Conservation (phyloP, 2,113 vertebrate species). For the Protobothrops flavoviridis region DNA sequence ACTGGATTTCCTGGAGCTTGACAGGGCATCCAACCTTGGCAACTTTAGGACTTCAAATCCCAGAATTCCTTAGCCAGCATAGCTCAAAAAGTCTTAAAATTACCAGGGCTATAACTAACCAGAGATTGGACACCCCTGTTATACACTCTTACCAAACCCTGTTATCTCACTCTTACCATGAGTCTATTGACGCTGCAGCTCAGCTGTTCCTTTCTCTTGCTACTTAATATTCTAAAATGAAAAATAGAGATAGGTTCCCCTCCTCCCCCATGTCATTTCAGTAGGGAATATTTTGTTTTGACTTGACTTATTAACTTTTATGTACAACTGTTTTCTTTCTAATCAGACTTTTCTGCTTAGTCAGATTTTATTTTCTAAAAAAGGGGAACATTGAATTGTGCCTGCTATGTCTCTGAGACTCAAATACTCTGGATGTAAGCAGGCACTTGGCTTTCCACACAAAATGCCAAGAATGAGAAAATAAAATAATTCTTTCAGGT, state of each 20-base stretch:
- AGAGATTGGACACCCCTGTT: neutral
- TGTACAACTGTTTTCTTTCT: neutral
- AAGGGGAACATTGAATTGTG: neutral
- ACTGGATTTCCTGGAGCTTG: neutral
- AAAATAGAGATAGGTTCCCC: neutral
- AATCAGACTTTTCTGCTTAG: neutral
- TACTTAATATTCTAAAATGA: neutral
- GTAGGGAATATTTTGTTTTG: neutral
- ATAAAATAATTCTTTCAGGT: neutral
- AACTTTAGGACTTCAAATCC: neutral
- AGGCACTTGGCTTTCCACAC: rapidly evolving
- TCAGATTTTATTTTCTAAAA: slow-evolving; percentile 4
- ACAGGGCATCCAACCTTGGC: neutral
- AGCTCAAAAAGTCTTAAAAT: neutral
- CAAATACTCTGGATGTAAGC: neutral
- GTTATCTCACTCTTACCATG: neutral
- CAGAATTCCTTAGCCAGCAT: neutral
- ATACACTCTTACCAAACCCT: neutral
- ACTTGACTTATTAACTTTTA: neutral
- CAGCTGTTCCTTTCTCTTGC: neutral
- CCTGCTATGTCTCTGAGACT: neutral
- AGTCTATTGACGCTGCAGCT: neutral
- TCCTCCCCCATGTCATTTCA: neutral
- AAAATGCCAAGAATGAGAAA: neutral
- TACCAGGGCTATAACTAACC: neutral